Evolutionary conservation across 2,797 vertebrate species (phyloP).

Genomic region (Thamnophis elegans): DNA sequence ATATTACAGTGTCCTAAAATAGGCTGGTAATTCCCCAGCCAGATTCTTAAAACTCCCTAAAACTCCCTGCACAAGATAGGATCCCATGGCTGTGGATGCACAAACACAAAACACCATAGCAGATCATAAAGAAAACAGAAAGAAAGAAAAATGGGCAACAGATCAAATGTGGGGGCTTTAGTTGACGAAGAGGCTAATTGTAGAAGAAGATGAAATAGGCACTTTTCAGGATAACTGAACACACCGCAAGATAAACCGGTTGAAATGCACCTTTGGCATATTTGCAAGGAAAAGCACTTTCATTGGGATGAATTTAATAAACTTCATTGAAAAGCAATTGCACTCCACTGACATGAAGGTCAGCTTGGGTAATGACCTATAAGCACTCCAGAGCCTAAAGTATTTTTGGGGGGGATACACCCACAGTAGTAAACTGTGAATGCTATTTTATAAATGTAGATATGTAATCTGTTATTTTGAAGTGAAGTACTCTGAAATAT

Average conservation of each 20-base stretch:
- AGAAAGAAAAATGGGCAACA: not conserved
- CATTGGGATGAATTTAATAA: not conserved
- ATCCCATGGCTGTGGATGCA: not conserved
- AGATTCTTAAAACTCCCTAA: not conserved
- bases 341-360: slow-evolving; percentile 14
- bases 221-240: slow-evolving; percentile 18
- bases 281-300: slow-evolving; percentile 19
- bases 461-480: slow-evolving; percentile 70
- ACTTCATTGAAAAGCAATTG: not conserved
- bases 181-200: not conserved
- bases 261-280: slow-evolving; percentile 23
- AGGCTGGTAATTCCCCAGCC: not conserved
- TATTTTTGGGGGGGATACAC: slow-evolving; percentile 64
- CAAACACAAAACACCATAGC: not conserved
- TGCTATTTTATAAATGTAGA: slow-evolving; percentile 74
- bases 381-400: slow-evolving; percentile 68
- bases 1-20: not conserved
- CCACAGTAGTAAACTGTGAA: slow-evolving; percentile 66
- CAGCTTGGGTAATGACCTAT: slow-evolving; percentile 34
- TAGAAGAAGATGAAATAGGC: not conserved
- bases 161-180: not conserved
- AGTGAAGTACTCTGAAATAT: slow-evolving; percentile 77
- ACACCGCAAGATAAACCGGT: not conserved
- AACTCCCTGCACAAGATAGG: not conserved
- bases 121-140: not conserved